Conservation (phyloP, 2,113 vertebrate genomes). For the Plecotus auritus region DNA sequence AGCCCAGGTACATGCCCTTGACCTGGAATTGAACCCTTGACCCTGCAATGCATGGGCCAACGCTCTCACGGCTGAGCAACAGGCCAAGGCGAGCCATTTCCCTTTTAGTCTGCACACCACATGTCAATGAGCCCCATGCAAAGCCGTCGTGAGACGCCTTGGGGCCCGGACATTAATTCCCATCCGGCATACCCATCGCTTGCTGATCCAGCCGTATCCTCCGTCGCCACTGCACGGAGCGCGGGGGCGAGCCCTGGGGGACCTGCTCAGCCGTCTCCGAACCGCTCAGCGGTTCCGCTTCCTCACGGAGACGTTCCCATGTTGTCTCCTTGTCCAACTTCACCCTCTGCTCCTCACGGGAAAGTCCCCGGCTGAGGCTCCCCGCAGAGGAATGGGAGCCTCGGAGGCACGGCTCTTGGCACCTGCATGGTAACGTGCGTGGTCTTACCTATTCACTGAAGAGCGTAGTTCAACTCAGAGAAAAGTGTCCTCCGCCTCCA, state of each 20-base stretch:
- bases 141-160: not conserved
- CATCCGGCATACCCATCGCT: not conserved
- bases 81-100: not conserved
- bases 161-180: not conserved
- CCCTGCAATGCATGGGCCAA: no score
- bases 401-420: not conserved
- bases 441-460: not conserved
- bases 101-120: not conserved
- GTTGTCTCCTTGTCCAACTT: slow-evolving; percentile 39
- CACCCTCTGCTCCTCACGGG: not conserved
- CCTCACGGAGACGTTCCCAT: slow-evolving; percentile 65
- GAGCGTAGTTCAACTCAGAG: not conserved
- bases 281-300: slow-evolving; percentile 19
- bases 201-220: not conserved
- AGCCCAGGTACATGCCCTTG: no score
- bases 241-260: not conserved
- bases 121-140: not conserved
- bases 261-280: not conserved
- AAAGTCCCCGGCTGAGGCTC: not conserved
- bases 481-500: not conserved
- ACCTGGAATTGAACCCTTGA: no score
- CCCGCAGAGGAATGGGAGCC: no score
- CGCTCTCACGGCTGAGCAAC: no score
- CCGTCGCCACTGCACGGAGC: not conserved
- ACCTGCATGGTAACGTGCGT: not conserved